A percentile compares a stretch with the other conserved stretches of the same genome.
These are phyloP conservation scores for Sarcophaga peregrina DNA, from an alignment of 1,140 invertebrate species.

Conservation along the genomic window DNA sequence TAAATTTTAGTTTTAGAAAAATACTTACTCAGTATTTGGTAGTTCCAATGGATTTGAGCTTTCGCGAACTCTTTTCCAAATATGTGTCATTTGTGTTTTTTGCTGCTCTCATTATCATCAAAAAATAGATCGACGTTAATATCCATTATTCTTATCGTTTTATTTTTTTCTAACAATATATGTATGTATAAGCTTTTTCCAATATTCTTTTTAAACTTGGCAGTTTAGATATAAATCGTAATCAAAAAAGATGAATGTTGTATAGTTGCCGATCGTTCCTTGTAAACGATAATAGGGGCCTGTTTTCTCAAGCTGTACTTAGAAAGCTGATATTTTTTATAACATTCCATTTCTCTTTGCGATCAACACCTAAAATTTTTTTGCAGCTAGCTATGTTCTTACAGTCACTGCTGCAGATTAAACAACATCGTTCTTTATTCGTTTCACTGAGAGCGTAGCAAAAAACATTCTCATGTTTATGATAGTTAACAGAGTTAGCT, in stretches of 20 bases:
- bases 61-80: background rate
- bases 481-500: background rate
- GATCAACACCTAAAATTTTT: no score
- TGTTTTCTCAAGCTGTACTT: no score
- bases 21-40: background rate
- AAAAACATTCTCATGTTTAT: conserved; percentile 6
- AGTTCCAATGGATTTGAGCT: background rate
- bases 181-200: no score
- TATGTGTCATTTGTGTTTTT: background rate
- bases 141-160: background rate
- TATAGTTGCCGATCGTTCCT: no score
- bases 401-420: background rate
- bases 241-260: no score
- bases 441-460: background rate
- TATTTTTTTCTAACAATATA: no score
- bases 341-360: no score
- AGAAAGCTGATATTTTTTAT: no score
- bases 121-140: background rate
- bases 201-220: no score
- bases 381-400: background rate
- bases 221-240: no score
- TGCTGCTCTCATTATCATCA: background rate
- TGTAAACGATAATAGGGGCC: no score
- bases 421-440: background rate
- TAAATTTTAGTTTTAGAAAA: no score